phyloP scores from a whole-genome alignment of 1,140 invertebrate species.

The Drosophila rufa region DNA sequence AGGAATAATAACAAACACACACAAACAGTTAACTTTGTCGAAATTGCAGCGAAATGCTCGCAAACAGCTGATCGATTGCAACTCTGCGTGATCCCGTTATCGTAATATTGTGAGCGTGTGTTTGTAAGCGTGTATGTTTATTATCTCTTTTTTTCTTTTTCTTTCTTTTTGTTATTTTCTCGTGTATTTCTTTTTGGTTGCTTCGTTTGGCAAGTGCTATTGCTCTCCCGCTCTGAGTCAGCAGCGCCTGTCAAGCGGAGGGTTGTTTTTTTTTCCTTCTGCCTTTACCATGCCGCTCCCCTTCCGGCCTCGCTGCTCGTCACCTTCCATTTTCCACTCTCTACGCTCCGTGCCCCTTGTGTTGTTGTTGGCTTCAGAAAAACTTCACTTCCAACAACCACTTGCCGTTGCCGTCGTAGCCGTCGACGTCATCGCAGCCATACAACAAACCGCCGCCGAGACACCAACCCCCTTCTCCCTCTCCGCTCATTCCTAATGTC shows the following conservation, averaged over 20 bases:
- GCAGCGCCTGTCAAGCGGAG: slow-evolving; percentile 61
- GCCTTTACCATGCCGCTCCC: slow-evolving; percentile 34
- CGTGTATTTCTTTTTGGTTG: slow-evolving; percentile 9
- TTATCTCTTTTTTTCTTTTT: slow-evolving; percentile 20
- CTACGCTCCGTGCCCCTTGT: slow-evolving; percentile 8
- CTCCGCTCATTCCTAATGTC: slow-evolving; percentile 16
- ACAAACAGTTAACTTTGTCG: slow-evolving; percentile 22
- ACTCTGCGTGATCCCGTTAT: slow-evolving; percentile 26
- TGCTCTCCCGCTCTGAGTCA: slow-evolving; percentile 67
- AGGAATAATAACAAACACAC: slow-evolving; percentile 58
- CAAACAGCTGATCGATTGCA: slow-evolving; percentile 30
- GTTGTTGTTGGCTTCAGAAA: slow-evolving; percentile 26
- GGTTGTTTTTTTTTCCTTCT: slow-evolving; percentile 59
- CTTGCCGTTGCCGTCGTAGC: slow-evolving; percentile 56
- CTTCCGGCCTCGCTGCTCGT: slow-evolving; percentile 8
- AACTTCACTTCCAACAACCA: slow-evolving; percentile 70
- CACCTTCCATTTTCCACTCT: slow-evolving; percentile 6
- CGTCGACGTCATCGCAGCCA: slow-evolving; percentile 71
- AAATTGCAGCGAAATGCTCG: slow-evolving; percentile 16
- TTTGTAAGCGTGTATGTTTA: slow-evolving; percentile 6
- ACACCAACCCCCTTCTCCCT: slow-evolving; percentile 15
- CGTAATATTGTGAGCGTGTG: slow-evolving; percentile 4
- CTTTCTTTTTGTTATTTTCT: slow-evolving; percentile 2
- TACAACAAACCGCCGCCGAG: slow-evolving; percentile 56
- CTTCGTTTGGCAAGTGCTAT: slow-evolving; percentile 40